phyloP scores from a whole-genome alignment of 2,888 invertebrate species.

The Synanthedon formicaeformis region DNA sequence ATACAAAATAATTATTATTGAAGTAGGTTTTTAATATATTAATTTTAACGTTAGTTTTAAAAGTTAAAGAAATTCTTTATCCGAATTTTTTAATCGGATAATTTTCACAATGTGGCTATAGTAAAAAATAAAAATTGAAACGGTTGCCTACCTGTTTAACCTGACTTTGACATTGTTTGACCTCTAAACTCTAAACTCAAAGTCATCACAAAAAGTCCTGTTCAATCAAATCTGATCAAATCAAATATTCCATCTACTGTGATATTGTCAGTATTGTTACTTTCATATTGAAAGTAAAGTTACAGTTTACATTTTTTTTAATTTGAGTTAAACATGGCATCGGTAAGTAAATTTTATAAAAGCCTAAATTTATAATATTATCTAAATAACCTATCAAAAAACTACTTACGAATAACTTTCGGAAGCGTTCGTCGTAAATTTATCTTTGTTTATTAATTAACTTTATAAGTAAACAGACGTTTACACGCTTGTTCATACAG shows the following conservation, averaged over 20 bases:
- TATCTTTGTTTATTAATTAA: not conserved
- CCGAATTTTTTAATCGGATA: not conserved
- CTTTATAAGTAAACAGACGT: not conserved
- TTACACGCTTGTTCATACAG: not conserved
- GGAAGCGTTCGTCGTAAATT: too few relatives aligned
- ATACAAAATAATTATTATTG: not conserved
- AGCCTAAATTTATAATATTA: too few relatives aligned
- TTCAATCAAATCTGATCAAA: too few relatives aligned
- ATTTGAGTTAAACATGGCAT: too few relatives aligned
- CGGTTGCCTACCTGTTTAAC: slow-evolving; percentile 5
- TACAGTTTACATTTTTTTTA: too few relatives aligned
- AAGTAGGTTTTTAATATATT: not conserved
- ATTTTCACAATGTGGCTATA: slow-evolving; percentile 16
- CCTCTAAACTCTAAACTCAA: slow-evolving; percentile 46
- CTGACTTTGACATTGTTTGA: slow-evolving; percentile 49
- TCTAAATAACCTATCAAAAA: too few relatives aligned
- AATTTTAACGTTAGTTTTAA: not conserved
- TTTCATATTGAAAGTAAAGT: too few relatives aligned
- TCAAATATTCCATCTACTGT: too few relatives aligned
- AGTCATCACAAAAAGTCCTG: slow-evolving; percentile 1
- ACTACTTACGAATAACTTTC: too few relatives aligned
- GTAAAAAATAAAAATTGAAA: slow-evolving; percentile 16
- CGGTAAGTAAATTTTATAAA: too few relatives aligned
- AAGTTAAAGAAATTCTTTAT: not conserved
- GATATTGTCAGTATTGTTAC: too few relatives aligned